These are phyloP conservation scores for Venusia cambrica DNA, from an alignment of 2,888 invertebrate genomes.

Conservation along the genomic window DNA sequence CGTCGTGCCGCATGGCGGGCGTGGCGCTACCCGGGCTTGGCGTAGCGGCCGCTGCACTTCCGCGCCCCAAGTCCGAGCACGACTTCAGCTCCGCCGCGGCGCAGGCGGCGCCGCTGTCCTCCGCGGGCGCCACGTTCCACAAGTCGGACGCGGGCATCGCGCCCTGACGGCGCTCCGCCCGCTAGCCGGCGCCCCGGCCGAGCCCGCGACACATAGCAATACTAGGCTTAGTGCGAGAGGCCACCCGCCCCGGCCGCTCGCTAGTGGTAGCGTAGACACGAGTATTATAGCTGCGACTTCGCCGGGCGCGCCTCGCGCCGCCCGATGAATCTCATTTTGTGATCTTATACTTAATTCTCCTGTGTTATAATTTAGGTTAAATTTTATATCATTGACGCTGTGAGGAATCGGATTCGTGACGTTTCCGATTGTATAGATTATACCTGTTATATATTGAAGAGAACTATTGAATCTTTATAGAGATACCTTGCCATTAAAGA, in stretches of 20 bases:
- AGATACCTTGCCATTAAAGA: constrained; percentile 79
- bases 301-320: constrained; percentile 68
- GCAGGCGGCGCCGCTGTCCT: constrained; percentile 73
- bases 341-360: constrained; percentile 82
- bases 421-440: constrained; percentile 75
- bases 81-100: constrained; percentile 86
- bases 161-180: constrained; percentile 87
- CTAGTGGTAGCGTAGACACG: constrained; percentile 76
- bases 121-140: constrained; percentile 84
- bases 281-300: constrained; percentile 77
- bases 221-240: constrained; percentile 78
- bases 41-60: constrained; percentile 79
- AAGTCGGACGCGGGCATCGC: constrained; percentile 91
- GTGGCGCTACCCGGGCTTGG: constrained; percentile 85
- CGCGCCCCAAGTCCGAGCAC: constrained; percentile 91
- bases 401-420: constrained; percentile 74
- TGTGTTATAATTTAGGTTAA: constrained; percentile 82
- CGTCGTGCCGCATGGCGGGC: constrained; percentile 84
- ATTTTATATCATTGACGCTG: constrained; percentile 81
- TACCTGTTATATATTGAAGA: constrained; percentile 77
- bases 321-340: constrained; percentile 81
- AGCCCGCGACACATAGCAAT: constrained; percentile 65
- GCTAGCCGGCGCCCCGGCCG: constrained; percentile 70
- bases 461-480: constrained; percentile 80
- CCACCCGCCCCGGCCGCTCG: constrained; percentile 50